Evolutionary conservation across 2,888 invertebrate genomes (phyloP).

Genomic region (Volucella bombylans): DNA sequence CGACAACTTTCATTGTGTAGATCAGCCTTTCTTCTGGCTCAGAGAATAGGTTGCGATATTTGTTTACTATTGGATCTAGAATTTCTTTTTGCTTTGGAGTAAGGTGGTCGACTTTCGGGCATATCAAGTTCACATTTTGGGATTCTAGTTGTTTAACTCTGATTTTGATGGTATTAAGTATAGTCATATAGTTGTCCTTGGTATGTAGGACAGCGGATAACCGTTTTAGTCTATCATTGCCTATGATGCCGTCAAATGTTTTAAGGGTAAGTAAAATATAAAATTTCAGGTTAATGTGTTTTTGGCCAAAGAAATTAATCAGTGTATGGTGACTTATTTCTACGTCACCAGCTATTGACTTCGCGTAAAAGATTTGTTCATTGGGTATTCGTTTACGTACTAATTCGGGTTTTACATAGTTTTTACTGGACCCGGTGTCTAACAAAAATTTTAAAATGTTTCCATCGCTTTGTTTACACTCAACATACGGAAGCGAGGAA

Average conservation of each 20-base stretch:
- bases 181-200: background rate
- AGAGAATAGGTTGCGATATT: conserved; percentile 6
- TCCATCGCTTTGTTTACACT: conserved; percentile 17
- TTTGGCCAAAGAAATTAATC: conserved; percentile 50
- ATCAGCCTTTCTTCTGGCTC: too few relatives aligned
- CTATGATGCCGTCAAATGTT: conserved; percentile 58
- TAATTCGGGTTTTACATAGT: conserved; percentile 23
- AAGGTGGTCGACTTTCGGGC: too few relatives aligned
- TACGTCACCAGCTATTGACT: conserved; percentile 35
- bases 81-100: background rate
- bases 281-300: conserved; percentile 48
- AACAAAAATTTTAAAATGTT: conserved; percentile 15
- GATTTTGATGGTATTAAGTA: too few relatives aligned
- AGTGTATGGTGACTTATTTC: conserved; percentile 51
- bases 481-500: conserved; percentile 37
- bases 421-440: conserved; percentile 19
- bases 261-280: conserved; percentile 53
- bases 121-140: too few relatives aligned
- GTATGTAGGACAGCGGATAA: conserved; percentile 32
- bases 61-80: background rate
- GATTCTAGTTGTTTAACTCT: too few relatives aligned
- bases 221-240: conserved; percentile 44
- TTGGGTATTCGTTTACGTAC: conserved; percentile 35
- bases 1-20: too few relatives aligned
- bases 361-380: conserved; percentile 27